These are phyloP conservation scores for Hecatera dysodea DNA, from an alignment of 2,888 invertebrate species.

Conservation along the genomic window DNA sequence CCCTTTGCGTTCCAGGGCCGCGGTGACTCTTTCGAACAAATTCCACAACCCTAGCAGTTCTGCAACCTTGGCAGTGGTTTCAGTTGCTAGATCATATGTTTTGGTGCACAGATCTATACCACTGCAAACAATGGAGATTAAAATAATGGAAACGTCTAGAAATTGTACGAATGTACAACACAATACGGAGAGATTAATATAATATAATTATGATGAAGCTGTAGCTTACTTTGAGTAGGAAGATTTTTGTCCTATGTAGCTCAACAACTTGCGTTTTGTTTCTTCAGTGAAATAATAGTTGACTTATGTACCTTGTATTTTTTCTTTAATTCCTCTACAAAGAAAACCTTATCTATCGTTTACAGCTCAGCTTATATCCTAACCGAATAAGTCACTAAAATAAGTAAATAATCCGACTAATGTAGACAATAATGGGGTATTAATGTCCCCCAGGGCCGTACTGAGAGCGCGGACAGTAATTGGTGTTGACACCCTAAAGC, in stretches of 20 bases:
- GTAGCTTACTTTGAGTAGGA: not conserved
- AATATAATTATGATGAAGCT: not conserved
- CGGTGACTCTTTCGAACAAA: too few species aligned
- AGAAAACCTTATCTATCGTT: not conserved
- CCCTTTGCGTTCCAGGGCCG: too few species aligned
- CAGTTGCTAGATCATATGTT: too few species aligned
- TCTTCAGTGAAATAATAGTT: too few species aligned
- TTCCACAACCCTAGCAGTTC: too few species aligned
- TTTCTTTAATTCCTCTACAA: not conserved
- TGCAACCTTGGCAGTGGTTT: too few species aligned
- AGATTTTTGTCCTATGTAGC: not conserved
- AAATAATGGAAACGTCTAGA: not conserved
- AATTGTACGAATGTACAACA: not conserved
- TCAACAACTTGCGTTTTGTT: not conserved
- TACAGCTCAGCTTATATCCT: conserved; percentile 22
- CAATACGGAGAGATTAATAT: too few species aligned
- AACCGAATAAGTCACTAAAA: conserved; percentile 44
- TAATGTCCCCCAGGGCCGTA: conserved; percentile 40
- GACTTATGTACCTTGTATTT: not conserved
- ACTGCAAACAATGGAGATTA: not conserved
- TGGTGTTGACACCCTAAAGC: conserved; percentile 55
- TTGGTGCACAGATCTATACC: not conserved
- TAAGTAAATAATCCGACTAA: conserved; percentile 49
- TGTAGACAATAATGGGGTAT: conserved; percentile 46
- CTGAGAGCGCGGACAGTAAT: conserved; percentile 43